These are phyloP conservation scores for Polypterus senegalus DNA, from an alignment of 2,113 vertebrate genomes.

Conservation along the genomic window DNA sequence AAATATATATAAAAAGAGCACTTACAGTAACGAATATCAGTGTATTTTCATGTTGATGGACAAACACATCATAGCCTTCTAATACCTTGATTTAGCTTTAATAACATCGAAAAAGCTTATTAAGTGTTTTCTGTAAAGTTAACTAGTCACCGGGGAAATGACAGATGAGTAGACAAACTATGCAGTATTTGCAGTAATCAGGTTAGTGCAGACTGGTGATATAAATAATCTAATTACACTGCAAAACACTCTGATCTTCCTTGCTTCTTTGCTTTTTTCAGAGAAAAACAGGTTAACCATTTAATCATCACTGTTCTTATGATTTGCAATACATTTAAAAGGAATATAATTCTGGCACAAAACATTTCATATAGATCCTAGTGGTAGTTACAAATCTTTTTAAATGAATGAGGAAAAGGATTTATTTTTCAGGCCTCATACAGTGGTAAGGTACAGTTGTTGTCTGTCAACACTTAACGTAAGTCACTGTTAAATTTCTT, in stretches of 20 bases:
- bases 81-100: constrained; percentile 34
- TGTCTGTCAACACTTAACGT: no score
- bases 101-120: constrained; percentile 27
- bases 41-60: constrained; percentile 21
- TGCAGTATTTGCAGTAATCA: constrained; percentile 27
- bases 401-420: no score
- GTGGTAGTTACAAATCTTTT: no score
- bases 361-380: no score
- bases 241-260: constrained; percentile 20
- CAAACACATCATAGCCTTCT: constrained; percentile 38
- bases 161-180: constrained; percentile 19
- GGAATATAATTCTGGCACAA: no score
- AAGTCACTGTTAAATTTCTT: no score
- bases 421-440: no score
- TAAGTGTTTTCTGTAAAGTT: constrained; percentile 20
- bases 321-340: no score
- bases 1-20: no score
- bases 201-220: constrained; percentile 32
- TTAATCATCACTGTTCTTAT: no score
- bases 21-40: constrained; percentile 14
- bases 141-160: constrained; percentile 27
- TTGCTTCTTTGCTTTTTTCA: constrained; percentile 16
- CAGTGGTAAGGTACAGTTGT: no score
- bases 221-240: constrained; percentile 48
- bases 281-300: no score